Evolutionary conservation across 2,797 vertebrate genomes (phyloP).

Genomic region (Bradypus variegatus): DNA sequence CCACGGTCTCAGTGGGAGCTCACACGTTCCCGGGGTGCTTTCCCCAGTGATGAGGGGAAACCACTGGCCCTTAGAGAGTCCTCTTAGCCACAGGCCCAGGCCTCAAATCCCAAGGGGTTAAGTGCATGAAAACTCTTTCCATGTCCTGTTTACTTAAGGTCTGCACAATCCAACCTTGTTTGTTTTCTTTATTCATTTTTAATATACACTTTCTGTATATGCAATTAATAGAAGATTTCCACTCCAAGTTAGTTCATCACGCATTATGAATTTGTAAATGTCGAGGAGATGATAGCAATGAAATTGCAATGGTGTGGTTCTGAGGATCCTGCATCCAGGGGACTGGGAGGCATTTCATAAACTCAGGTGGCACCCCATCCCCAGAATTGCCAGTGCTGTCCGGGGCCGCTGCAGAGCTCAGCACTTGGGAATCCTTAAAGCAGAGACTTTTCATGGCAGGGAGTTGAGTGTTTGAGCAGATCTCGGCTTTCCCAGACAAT

Average conservation of each 20-base stretch:
- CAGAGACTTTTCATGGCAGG: neutral
- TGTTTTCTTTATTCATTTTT: neutral
- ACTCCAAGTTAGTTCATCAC: neutral
- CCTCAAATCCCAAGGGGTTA: neutral
- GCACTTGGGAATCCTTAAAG: fast-evolving
- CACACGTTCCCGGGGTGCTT: fast-evolving
- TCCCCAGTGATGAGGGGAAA: neutral
- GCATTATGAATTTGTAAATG: neutral
- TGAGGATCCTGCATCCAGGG: neutral
- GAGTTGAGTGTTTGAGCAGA: neutral
- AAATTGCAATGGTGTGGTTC: neutral
- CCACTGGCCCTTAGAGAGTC: neutral
- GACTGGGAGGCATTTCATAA: neutral
- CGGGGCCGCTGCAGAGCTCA: fast-evolving
- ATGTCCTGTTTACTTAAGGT: neutral
- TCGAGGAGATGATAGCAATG: neutral
- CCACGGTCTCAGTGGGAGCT: neutral
- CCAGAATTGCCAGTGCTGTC: neutral
- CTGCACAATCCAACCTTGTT: neutral
- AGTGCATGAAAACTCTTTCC: neutral
- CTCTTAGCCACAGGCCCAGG: fast-evolving
- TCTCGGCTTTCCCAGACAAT: neutral
- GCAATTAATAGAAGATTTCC: neutral
- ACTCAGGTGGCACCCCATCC: neutral
- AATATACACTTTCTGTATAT: neutral